Evolutionary conservation across 2,113 vertebrate genomes (phyloP).

Genomic region (Patagioenas fasciata): DNA sequence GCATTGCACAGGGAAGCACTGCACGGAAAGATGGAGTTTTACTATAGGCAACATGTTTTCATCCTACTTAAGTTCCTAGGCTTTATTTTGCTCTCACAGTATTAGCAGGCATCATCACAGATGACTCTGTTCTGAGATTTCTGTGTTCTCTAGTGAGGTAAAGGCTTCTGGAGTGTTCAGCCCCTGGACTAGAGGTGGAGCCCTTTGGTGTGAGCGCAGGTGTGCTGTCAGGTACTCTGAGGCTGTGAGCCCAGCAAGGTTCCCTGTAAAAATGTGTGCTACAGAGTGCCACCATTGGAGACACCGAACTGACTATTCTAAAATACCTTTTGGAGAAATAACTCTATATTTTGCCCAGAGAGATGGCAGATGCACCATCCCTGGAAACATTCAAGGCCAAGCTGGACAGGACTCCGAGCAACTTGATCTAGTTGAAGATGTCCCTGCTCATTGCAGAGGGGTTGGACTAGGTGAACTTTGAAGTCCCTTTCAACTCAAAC

Average conservation of each 20-base stretch:
- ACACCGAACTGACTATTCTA: background rate
- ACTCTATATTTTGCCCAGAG: background rate
- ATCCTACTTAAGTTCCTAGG: background rate
- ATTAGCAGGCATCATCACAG: background rate
- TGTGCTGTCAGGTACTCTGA: too few species aligned
- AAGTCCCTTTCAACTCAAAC: too few species aligned
- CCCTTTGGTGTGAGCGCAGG: background rate
- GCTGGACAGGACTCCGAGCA: too few species aligned
- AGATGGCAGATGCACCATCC: too few species aligned
- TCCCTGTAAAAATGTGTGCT: background rate
- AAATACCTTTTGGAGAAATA: background rate
- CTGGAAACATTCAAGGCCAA: too few species aligned
- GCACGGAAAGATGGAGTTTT: background rate
- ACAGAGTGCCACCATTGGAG: background rate
- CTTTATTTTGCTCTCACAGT: background rate
- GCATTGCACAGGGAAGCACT: background rate
- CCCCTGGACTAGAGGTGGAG: background rate
- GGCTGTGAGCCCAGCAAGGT: background rate
- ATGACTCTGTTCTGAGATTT: background rate
- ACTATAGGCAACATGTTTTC: background rate
- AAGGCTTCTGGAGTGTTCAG: fast-evolving
- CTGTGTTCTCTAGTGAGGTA: background rate
- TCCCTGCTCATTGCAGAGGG: too few species aligned
- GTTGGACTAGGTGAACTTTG: too few species aligned
- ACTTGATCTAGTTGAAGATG: too few species aligned